Base-by-base conservation (phyloP, 2,888 invertebrate species). In the Homarus gammarus region DNA sequence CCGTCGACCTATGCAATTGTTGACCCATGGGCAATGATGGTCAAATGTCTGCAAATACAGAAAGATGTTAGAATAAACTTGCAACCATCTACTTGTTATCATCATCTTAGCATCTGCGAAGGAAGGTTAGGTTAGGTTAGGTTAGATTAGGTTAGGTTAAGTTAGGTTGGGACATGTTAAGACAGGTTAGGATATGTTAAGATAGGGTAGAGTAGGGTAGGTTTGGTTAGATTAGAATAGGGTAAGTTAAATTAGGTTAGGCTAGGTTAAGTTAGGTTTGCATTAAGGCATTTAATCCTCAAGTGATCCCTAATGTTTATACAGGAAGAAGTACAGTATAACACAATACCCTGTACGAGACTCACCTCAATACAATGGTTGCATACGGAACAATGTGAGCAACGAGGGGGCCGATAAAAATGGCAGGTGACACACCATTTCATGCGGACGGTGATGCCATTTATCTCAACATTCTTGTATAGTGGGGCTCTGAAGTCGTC, bases 401-500 rank as follows among this genome's bases (percentile, higher is more conserved):
- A 99, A 93, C 99, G 95, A 92, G 99, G 99, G 94, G 99, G 99
- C 93, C 99, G 96, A 95, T 99, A 99, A 95, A 99, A 99, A 95
- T 99, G 98, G 95, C 99, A 99, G 2, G 99, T 99, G 93, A 98
- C 98, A 95, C 99, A 99, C 99, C 99, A 99, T 95, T 99, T 99
- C 99, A 99, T 99, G 92, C 99, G 96, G 92, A 99, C 99, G 22
- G 98, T 98, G 93, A 99, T 98, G 91, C 99, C 99, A 95, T 99
- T 98, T 93, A 99, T 99, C 94, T 99, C 99, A 92, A 99, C 98
- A 94, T 97, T 98, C 95, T 98, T 98, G 94, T 99, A 99, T 91
- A 99, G 95, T 15, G 98, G 98, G 91, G 99, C 98, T 93, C 99
- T 96, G 94, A 98, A 97, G 94, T 99, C 99, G 94, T 99, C 99